Evolutionary conservation across 2,113 vertebrate species (phyloP).

Genomic region (Canis aureus): DNA sequence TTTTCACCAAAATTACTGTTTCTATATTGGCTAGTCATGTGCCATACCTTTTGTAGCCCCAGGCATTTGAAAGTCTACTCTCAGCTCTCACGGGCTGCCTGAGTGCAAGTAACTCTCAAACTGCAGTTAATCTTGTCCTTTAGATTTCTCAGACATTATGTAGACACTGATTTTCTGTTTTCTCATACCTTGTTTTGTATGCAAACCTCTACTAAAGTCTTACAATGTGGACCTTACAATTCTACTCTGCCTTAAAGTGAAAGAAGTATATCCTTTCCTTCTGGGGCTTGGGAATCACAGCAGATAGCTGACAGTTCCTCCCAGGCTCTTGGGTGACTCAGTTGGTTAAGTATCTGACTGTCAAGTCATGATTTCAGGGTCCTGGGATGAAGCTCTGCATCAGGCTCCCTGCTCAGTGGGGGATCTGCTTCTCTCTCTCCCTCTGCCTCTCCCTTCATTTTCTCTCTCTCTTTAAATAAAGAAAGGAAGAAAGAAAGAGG

Average conservation of each 20-base stretch:
- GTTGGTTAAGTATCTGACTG: background rate
- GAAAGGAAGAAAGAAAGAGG: no score
- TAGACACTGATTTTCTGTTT: background rate
- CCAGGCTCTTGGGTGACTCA: background rate
- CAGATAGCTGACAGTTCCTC: background rate
- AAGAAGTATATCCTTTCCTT: background rate
- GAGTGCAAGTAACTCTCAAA: background rate
- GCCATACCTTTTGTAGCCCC: background rate
- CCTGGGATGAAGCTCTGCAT: background rate
- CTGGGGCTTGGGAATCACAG: background rate
- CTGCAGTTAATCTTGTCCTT: background rate
- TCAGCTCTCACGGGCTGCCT: background rate
- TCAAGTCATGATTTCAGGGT: background rate
- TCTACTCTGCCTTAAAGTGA: background rate
- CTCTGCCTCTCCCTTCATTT: background rate
- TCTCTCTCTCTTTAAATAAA: background rate
- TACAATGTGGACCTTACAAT: background rate
- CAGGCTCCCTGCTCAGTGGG: background rate
- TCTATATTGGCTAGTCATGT: background rate
- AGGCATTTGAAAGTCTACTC: background rate
- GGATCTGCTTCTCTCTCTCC: background rate
- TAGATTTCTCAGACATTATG: background rate
- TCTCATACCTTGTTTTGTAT: background rate
- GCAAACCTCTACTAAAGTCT: background rate
- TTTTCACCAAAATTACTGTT: background rate